These are phyloP conservation scores for Mesocricetus auratus DNA, from an alignment of 2,113 vertebrate genomes.

Conservation along the genomic window DNA sequence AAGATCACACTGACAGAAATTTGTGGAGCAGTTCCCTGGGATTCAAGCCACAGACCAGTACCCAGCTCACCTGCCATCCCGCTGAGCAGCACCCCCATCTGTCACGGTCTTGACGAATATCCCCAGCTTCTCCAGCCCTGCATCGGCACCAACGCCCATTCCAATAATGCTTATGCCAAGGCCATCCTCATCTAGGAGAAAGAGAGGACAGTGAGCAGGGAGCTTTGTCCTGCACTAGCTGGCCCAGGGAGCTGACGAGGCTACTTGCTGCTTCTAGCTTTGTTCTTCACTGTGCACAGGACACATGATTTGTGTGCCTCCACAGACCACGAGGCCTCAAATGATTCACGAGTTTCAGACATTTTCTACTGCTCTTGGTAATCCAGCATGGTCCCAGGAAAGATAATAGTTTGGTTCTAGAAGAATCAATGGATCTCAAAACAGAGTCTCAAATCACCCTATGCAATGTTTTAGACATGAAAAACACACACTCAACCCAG, in stretches of 20 bases:
- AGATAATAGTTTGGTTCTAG: neutral
- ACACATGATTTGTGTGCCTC: neutral
- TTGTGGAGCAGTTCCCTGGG: neutral
- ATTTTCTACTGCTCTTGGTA: neutral
- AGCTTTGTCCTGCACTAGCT: neutral
- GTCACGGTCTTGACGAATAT: constrained; percentile 99
- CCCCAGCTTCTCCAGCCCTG: constrained; percentile 97
- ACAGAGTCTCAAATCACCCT: constrained; percentile 1
- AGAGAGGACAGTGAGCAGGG: constrained; percentile 29
- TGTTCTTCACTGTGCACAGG: neutral
- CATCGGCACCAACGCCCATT: constrained; percentile 99
- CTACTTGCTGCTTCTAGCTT: neutral
- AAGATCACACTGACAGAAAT: neutral
- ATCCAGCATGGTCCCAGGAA: neutral
- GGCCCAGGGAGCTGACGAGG: neutral
- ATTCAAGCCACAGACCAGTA: neutral
- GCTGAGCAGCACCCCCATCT: constrained; percentile 96
- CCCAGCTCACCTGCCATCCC: constrained; percentile 93
- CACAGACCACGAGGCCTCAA: constrained; percentile 22
- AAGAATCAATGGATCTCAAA: constrained; percentile 30
- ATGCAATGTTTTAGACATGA: constrained; percentile 17
- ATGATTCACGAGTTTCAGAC: neutral
- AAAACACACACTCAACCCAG: neutral
- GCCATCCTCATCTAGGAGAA: constrained; percentile 94
- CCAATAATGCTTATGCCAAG: constrained; percentile 99